These are phyloP conservation scores for Dilophus febrilis DNA, from an alignment of 2,888 invertebrate species.

Conservation along the genomic window DNA sequence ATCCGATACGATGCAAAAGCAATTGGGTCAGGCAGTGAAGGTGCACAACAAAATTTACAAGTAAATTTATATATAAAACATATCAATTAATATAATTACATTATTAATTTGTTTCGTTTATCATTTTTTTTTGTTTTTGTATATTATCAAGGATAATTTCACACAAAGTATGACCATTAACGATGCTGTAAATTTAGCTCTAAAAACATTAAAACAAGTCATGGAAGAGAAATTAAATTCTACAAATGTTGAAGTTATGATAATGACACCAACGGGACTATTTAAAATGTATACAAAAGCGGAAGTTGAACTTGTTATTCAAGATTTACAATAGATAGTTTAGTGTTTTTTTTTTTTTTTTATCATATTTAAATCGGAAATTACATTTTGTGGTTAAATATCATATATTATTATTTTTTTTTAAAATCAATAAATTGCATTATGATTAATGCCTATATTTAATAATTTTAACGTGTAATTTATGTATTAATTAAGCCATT, in stretches of 20 bases:
- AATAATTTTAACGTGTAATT: too few species aligned
- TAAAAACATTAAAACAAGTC: slow-evolving; percentile 94
- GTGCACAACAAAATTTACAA: slow-evolving; percentile 85
- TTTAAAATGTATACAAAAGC: slow-evolving; percentile 85
- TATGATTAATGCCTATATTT: too few species aligned
- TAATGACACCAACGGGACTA: slow-evolving; percentile 65
- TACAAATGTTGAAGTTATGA: slow-evolving; percentile 93
- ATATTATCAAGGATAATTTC: slow-evolving; percentile 38
- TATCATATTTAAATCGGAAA: too few species aligned
- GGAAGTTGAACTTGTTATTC: slow-evolving; percentile 80
- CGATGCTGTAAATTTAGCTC: slow-evolving; percentile 79
- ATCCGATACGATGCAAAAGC: slow-evolving; percentile 97
- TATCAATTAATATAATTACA: too few species aligned
- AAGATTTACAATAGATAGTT: slow-evolving; percentile 42
- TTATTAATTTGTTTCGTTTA: too few species aligned
- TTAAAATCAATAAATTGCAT: too few species aligned
- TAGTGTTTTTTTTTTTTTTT: too few species aligned
- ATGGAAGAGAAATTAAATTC: slow-evolving; percentile 99
- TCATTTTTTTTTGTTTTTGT: too few species aligned
- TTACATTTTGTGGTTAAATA: too few species aligned
- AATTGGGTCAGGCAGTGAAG: slow-evolving; percentile 97
- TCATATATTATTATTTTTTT: too few species aligned
- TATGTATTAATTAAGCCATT: too few species aligned
- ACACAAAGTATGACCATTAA: slow-evolving; percentile 80
- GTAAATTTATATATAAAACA: too few species aligned